These are phyloP conservation scores for Fragum whitleyi DNA, from an alignment of 2,888 invertebrate species.

Conservation along the genomic window DNA sequence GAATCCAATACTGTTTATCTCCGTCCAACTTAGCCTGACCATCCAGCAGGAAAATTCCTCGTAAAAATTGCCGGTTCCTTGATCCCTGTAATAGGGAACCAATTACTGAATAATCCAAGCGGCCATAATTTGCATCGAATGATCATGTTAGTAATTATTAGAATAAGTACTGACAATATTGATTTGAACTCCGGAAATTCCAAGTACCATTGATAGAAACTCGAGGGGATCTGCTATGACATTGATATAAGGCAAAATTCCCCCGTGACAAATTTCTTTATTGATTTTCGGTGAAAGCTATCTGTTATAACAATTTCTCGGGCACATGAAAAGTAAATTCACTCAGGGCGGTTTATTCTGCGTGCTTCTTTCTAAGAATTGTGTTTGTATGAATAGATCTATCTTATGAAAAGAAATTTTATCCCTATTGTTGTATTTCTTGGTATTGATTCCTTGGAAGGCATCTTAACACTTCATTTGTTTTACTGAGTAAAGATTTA, in stretches of 20 bases:
- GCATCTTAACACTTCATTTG: no score
- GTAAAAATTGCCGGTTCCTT: slow-evolving; percentile 37
- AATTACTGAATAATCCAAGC: slow-evolving; percentile 60
- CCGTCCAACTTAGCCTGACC: slow-evolving; percentile 16
- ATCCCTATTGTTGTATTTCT: background rate
- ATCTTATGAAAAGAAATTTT: background rate
- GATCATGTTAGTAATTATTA: slow-evolving; percentile 57
- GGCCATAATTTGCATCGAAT: slow-evolving; percentile 51
- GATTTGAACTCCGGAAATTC: slow-evolving; percentile 40
- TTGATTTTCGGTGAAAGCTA: slow-evolving; percentile 54
- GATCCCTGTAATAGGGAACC: slow-evolving; percentile 42
- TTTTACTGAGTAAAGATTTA: no score
- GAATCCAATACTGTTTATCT: background rate
- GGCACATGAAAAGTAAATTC: slow-evolving; percentile 42
- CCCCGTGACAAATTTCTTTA: slow-evolving; percentile 56
- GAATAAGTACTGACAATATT: slow-evolving; percentile 58
- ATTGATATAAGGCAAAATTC: slow-evolving; percentile 57
- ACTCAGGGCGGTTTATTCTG: background rate
- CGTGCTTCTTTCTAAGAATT: slow-evolving; percentile 1
- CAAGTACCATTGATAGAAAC: slow-evolving; percentile 39
- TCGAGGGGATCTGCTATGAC: slow-evolving; percentile 42
- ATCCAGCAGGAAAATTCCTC: slow-evolving; percentile 1
- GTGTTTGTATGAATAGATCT: slow-evolving; percentile 1
- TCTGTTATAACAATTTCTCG: slow-evolving; percentile 47
- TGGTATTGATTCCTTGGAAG: background rate